Evolutionary conservation across 2,797 vertebrate species (phyloP).

Genomic region (Gorsachius magnificus): DNA sequence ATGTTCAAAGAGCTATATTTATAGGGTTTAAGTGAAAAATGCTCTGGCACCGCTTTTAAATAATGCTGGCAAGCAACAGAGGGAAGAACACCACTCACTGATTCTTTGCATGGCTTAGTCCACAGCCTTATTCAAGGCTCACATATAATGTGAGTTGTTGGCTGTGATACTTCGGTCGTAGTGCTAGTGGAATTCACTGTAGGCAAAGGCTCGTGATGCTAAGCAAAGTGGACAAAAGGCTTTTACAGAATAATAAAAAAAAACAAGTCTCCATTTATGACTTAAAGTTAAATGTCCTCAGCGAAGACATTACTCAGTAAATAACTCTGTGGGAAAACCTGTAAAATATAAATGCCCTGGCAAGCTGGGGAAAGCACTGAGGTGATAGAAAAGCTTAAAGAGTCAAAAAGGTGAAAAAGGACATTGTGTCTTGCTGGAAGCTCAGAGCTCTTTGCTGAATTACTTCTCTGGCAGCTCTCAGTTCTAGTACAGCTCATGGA

Average conservation of each 20-base stretch:
- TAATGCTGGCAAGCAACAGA: constrained; percentile 31
- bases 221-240: constrained; percentile 67
- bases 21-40: constrained; percentile 64
- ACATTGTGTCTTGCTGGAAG: neutral
- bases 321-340: constrained; percentile 53
- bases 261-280: constrained; percentile 47
- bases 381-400: constrained; percentile 1
- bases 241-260: constrained; percentile 67
- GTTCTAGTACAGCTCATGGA: neutral
- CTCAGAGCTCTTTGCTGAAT: neutral
- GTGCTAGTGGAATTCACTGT: constrained; percentile 58
- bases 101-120: constrained; percentile 55
- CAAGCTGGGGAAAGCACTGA: neutral
- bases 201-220: constrained; percentile 58
- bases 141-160: constrained; percentile 55
- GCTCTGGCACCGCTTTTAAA: constrained; percentile 52
- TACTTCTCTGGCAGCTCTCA: neutral
- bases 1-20: constrained; percentile 59
- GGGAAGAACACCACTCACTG: constrained; percentile 40
- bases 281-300: constrained; percentile 40
- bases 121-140: constrained; percentile 27
- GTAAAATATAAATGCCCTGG: constrained; percentile 55
- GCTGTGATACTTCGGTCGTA: constrained; percentile 55
- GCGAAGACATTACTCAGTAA: constrained; percentile 29
- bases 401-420: constrained; percentile 4